Evolutionary conservation across 2,113 vertebrate genomes (phyloP), one percentile per base, ranked within the genome.

Genomic region (Python bivittatus): DNA sequence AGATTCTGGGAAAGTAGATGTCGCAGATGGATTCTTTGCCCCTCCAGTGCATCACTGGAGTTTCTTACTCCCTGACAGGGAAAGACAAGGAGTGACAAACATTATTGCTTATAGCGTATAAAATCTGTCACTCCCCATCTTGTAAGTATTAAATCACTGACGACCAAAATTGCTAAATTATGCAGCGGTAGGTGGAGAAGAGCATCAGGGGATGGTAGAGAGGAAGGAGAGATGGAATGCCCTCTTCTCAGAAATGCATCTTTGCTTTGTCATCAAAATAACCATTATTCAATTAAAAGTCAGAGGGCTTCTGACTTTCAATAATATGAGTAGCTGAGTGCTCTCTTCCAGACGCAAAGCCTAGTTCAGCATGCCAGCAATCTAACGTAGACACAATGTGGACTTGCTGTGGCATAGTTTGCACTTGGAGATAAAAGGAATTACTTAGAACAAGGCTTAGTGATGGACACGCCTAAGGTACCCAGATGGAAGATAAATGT

Each of bases 151-250:
- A 97, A 97, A 97, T 97, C 96, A 96, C 94, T 96, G 97, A 61
- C 97, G 97, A 97, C 96, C 91, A 96, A 96, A 97, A 97, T 97
- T 97, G 97, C 96, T 97, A 97, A 98, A 98, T 98, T 98, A 97
- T 96, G 96, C 84, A 93, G 94, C 60, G 88, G 91, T 61, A 83
- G 79, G 48, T 27, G 54, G 44, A 88, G 87, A 42, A 89, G 72
- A 89, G 68, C 17, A 42, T 25, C 86, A 90, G 72, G 87, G 11
- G 13, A 1, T 0, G 53, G 83, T 17, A n/a, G 85, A 88, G 58
- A 92, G 94, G 93, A 93, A 89, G 93, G 92, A 92, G 6, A 93
- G 93, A 93, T 95, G 94, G 92, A 96, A 95, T 95, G 96, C 96
- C 95, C 95, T 93, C 92, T 95, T 96, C 94, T 94, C 96, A 96